Conservation (phyloP, 2,888 invertebrate species). For the Lutraria lutraria region DNA sequence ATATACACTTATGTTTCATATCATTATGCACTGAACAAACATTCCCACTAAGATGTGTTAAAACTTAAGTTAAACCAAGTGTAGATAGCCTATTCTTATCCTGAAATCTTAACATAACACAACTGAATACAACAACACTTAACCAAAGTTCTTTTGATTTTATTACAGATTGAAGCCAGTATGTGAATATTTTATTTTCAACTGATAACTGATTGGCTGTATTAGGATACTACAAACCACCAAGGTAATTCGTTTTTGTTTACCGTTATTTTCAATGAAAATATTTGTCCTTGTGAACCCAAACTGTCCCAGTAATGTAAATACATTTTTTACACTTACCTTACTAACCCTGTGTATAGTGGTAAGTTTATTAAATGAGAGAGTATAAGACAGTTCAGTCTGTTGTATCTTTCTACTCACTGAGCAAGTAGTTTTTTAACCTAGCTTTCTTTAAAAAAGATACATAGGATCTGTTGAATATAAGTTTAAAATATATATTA, state of each 20-base stretch:
- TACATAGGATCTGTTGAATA: no score
- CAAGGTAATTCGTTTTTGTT: not conserved
- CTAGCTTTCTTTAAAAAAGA: no score
- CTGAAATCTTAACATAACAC: not conserved
- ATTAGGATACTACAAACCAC: not conserved
- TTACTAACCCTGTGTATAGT: no score
- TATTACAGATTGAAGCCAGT: not conserved
- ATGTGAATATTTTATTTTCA: not conserved
- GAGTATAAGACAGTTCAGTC: no score
- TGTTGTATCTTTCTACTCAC: no score
- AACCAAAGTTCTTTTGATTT: slow-evolving; percentile 7
- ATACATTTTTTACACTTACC: no score
- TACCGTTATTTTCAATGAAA: not conserved
- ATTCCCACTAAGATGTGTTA: not conserved
- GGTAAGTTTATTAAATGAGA: no score
- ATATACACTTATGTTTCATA: not conserved
- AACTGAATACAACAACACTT: not conserved
- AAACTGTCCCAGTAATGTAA: no score
- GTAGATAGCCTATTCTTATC: not conserved
- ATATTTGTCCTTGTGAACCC: not conserved
- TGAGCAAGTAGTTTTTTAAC: no score
- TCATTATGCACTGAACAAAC: not conserved
- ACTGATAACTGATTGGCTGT: not conserved
- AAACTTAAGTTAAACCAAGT: not conserved
- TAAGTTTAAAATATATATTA: no score